Evolutionary conservation across 2,888 invertebrate genomes (phyloP), one percentile per base, ranked within the genome.

Genomic region (Eudasyphora cyanicolor): DNA sequence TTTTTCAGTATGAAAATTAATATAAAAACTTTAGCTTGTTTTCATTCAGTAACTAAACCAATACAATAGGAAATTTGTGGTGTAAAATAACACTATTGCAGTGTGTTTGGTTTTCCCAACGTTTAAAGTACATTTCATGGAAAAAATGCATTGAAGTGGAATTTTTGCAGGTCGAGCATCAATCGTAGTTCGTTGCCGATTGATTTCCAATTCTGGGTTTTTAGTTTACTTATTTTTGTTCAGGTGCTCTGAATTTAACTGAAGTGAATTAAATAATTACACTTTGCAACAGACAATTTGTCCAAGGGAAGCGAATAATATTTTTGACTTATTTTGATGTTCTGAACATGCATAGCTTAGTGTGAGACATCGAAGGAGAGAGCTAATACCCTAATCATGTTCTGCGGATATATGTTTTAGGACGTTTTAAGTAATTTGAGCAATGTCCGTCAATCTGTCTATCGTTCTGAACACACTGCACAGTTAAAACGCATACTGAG

Each of bases 151-250:
- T 32, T 32, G 32, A 62, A 51, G 19, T 21, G 51, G 24, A 51
- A 51, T 51, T n/a, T n/a, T n/a, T 51, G 51, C n/a, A 10, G 1
- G 19, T 21, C 24, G 51, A 10, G 2, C 21, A 51, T 51, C 19
- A 51, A 51, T 21, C 21, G 45, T n/a, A 45, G 14, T 5, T 45
- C 35, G 35, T 35, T 7, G 10, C 35, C 35, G 51, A 19, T 51
- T 51, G 24, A 21, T 21, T 42, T 57, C 57, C n/a, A n/a, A n/a
- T n/a, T n/a, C n/a, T n/a, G n/a, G n/a, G 57, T 76, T 42, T 60
- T 62, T 17, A 19, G 62, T 35, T 71, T 62, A 32, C 21, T 42
- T 29, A 29, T 54, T 42, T 54, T 45, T 45, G 14, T 45, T 7
- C 14, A 14, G 14, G 5, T n/a, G 14, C 14, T 5, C 6, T 45